These are phyloP conservation scores for Melitaea cinxia DNA, from an alignment of 1,140 invertebrate species.

Conservation along the genomic window DNA sequence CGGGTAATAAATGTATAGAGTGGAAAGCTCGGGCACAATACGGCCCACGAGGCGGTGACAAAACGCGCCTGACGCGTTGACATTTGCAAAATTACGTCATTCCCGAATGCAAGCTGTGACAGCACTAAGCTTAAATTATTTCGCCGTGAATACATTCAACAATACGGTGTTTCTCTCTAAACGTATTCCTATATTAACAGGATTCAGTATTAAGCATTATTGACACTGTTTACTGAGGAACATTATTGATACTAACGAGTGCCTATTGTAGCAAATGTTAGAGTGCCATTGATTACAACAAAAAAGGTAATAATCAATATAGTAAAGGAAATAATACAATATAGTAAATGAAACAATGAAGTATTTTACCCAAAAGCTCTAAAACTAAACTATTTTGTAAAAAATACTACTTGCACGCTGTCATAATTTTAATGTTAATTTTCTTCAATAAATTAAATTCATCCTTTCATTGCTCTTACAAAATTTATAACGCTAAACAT, in stretches of 20 bases:
- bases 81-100: slow-evolving; percentile 56
- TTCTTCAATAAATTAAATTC: too few relatives aligned
- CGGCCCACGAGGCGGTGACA: slow-evolving; percentile 39
- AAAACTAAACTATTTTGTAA: too few relatives aligned
- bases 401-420: too few relatives aligned
- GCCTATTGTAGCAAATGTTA: neutral
- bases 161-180: slow-evolving; percentile 19
- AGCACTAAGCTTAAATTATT: slow-evolving; percentile 43
- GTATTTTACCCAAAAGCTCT: too few relatives aligned
- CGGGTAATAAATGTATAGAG: slow-evolving; percentile 24
- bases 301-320: too few relatives aligned
- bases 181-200: slow-evolving; percentile 21
- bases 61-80: slow-evolving; percentile 51
- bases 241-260: neutral
- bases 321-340: too few relatives aligned
- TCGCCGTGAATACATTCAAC: slow-evolving; percentile 20
- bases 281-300: too few relatives aligned
- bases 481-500: too few relatives aligned
- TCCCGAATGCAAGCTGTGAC: slow-evolving; percentile 42
- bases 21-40: slow-evolving; percentile 19
- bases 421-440: too few relatives aligned
- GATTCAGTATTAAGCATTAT: neutral
- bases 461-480: too few relatives aligned
- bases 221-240: neutral
- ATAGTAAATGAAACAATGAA: too few relatives aligned